Percentiles rank a stretch among this genome's conserved stretches.
These are phyloP conservation scores for Prosopocoilus inquinatus DNA, from an alignment of 2,888 invertebrate species.

Conservation along the genomic window DNA sequence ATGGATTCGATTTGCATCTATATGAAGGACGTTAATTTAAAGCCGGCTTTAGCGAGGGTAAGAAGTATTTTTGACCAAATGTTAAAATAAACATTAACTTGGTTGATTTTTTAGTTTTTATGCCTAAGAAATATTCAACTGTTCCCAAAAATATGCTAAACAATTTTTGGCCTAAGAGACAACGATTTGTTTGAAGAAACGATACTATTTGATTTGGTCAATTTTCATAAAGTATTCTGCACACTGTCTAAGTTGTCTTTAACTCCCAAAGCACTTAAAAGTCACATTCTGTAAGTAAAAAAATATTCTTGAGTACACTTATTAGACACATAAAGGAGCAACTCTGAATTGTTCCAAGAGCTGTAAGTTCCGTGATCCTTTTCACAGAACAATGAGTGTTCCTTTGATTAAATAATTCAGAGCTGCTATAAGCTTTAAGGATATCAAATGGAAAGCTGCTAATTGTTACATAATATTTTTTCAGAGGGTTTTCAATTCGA, in stretches of 20 bases:
- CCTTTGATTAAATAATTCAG: too few species aligned
- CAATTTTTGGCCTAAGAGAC: slow-evolving; percentile 78
- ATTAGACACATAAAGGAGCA: too few species aligned
- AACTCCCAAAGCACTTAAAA: slow-evolving; percentile 66
- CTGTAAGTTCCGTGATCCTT: too few species aligned
- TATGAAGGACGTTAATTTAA: slow-evolving; percentile 88
- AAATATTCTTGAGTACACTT: neutral
- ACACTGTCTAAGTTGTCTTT: slow-evolving; percentile 87
- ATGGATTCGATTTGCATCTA: slow-evolving; percentile 86
- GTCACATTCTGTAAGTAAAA: slow-evolving; percentile 71
- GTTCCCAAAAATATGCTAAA: slow-evolving; percentile 85
- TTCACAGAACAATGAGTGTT: too few species aligned
- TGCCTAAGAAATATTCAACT: slow-evolving; percentile 93
- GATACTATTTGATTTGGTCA: slow-evolving; percentile 93
- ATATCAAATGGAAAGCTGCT: too few species aligned
- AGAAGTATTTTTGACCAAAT: slow-evolving; percentile 19
- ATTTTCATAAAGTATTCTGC: slow-evolving; percentile 91
- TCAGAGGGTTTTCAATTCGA: slow-evolving; percentile 79
- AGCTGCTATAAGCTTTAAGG: too few species aligned
- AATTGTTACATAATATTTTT: slow-evolving; percentile 46
- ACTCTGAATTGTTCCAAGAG: too few species aligned
- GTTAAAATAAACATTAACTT: slow-evolving; percentile 4
- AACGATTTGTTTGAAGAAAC: slow-evolving; percentile 89
- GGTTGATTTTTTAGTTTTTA: slow-evolving; percentile 73
- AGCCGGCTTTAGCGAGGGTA: slow-evolving; percentile 96